Evolutionary conservation across 2,888 invertebrate species (phyloP).

Genomic region (Carcina quercana): DNA sequence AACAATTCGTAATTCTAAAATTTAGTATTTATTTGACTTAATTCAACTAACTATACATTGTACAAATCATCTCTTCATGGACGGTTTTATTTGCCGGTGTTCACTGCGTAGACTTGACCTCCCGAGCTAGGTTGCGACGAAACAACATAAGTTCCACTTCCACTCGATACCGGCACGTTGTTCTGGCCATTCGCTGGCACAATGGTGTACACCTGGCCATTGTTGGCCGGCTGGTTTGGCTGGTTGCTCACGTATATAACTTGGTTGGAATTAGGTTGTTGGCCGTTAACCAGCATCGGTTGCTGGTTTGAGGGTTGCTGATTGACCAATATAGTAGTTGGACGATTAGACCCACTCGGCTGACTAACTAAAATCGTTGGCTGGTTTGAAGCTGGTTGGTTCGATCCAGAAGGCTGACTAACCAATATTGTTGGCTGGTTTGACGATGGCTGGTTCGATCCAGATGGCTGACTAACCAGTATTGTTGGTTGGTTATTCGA

Average conservation of each 20-base stretch:
- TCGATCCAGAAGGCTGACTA: not conserved
- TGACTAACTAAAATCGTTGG: not conserved
- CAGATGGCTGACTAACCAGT: not conserved
- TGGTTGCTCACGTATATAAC: not conserved
- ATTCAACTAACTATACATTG: too few species aligned
- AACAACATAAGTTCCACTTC: slow-evolving; percentile 2
- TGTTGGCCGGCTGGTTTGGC: not conserved
- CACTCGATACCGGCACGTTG: not conserved
- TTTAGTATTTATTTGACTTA: too few species aligned
- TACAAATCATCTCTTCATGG: too few species aligned
- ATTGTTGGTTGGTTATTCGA: not conserved
- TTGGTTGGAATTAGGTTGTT: too few species aligned
- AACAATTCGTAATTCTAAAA: too few species aligned
- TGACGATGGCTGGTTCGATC: too few species aligned
- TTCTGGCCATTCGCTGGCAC: slow-evolving; percentile 26
- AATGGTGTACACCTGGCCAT: slow-evolving; percentile 18
- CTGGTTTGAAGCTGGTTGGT: too few species aligned
- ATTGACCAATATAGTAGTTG: not conserved
- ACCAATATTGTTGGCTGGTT: slow-evolving; percentile 1
- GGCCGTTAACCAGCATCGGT: not conserved
- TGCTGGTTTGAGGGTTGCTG: not conserved
- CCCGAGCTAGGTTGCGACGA: not conserved
- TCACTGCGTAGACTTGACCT: not conserved
- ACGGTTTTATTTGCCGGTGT: not conserved
- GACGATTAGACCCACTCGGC: not conserved